Evolutionary conservation across 2,113 vertebrate genomes (phyloP).

Genomic region (Rhinolophus ferrumequinum): DNA sequence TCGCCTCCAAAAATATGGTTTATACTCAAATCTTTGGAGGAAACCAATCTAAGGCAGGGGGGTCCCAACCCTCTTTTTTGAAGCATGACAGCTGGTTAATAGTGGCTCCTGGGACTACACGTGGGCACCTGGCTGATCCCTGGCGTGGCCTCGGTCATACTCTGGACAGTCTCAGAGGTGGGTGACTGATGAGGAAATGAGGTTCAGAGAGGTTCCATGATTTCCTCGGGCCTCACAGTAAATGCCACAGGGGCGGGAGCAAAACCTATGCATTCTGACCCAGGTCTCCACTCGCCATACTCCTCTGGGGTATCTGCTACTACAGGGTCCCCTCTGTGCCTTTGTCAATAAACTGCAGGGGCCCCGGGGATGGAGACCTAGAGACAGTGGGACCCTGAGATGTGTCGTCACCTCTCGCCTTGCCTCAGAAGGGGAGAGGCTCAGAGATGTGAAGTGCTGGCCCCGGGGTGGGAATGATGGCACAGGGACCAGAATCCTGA

Average conservation of each 20-base stretch:
- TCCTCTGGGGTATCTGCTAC: rapidly evolving
- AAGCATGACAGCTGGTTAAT: not conserved
- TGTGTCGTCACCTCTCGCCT: not conserved
- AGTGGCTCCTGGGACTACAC: rapidly evolving
- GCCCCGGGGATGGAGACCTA: not conserved
- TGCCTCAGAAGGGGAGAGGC: not conserved
- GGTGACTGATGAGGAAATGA: rapidly evolving
- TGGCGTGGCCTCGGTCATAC: rapidly evolving
- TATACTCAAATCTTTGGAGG: not conserved
- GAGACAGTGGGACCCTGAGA: not conserved
- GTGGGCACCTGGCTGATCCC: not conserved
- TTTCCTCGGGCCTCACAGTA: not conserved
- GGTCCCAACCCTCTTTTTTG: not conserved
- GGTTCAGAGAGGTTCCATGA: not conserved
- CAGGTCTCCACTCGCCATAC: too few relatives aligned
- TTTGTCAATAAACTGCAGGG: rapidly evolving
- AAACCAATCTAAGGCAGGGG: not conserved
- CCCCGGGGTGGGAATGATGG: not conserved
- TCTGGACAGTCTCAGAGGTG: rapidly evolving
- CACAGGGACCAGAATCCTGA: not conserved
- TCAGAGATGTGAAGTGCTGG: not conserved
- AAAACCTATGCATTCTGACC: not conserved
- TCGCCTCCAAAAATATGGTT: not conserved
- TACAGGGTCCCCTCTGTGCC: rapidly evolving
- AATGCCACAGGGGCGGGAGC: rapidly evolving